Conservation (phyloP, 2,797 vertebrate species). For the Falco novaeseelandiae region DNA sequence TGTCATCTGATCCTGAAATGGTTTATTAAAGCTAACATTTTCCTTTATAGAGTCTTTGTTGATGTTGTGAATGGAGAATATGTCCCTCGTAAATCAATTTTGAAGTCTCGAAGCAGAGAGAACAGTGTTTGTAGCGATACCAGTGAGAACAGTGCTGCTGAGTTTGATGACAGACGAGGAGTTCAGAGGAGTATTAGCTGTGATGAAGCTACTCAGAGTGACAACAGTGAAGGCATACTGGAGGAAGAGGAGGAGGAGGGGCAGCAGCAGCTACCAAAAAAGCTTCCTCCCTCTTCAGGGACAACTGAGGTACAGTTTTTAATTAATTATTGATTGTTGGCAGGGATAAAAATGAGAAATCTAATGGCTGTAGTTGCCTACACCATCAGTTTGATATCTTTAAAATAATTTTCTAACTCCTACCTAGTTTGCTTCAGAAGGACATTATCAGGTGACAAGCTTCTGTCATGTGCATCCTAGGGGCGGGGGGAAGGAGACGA, state of each 20-base stretch:
- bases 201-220: slow-evolving; percentile 86
- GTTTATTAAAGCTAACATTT: slow-evolving; percentile 54
- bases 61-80: slow-evolving; percentile 93
- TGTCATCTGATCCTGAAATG: slow-evolving; percentile 58
- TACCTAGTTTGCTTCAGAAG: background rate
- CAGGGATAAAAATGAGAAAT: slow-evolving; percentile 29
- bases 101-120: slow-evolving; percentile 96
- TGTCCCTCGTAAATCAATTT: slow-evolving; percentile 94
- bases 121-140: slow-evolving; percentile 97
- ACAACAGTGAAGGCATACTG: slow-evolving; percentile 84
- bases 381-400: slow-evolving; percentile 22
- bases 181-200: slow-evolving; percentile 83
- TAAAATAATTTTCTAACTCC: slow-evolving; percentile 11
- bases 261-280: slow-evolving; percentile 78
- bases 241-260: slow-evolving; percentile 84
- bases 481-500: background rate
- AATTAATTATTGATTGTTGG: slow-evolving; percentile 48
- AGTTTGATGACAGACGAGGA: slow-evolving; percentile 87
- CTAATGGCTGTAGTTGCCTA: background rate
- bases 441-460: background rate
- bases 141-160: slow-evolving; percentile 91
- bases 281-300: slow-evolving; percentile 71
- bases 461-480: background rate
- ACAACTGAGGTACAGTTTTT: slow-evolving; percentile 82
- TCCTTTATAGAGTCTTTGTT: slow-evolving; percentile 88